These are phyloP conservation scores for Drosophila affinis DNA, from an alignment of 2,888 invertebrate genomes.

Conservation along the genomic window DNA sequence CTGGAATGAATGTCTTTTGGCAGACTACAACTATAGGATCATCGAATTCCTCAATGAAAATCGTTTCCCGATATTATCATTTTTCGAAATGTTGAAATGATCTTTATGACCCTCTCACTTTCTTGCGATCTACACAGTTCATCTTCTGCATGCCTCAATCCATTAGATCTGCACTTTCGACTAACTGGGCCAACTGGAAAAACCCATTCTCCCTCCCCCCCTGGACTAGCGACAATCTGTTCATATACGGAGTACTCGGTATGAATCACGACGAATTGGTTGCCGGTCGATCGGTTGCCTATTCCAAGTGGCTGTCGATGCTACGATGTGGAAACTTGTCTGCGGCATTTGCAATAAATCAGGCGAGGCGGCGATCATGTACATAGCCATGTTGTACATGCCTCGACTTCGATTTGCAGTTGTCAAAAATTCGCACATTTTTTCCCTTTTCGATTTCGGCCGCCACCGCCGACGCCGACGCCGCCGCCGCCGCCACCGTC, in stretches of 20 bases:
- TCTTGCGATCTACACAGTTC: too few relatives aligned
- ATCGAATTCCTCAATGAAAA: too few relatives aligned
- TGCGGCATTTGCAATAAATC: constrained; percentile 57
- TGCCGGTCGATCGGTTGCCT: background rate
- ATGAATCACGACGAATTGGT: constrained; percentile 35
- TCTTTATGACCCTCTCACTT: too few relatives aligned
- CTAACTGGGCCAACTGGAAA: too few relatives aligned
- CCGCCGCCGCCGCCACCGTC: constrained; percentile 9
- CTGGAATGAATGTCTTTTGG: too few relatives aligned
- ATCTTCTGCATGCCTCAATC: too few relatives aligned
- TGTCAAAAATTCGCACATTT: constrained; percentile 75
- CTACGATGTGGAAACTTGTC: constrained; percentile 46
- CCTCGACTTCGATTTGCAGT: constrained; percentile 55
- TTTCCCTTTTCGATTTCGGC: constrained; percentile 11
- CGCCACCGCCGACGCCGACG: background rate
- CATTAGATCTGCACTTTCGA: too few relatives aligned
- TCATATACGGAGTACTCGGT: background rate
- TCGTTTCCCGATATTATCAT: too few relatives aligned
- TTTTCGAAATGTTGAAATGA: too few relatives aligned
- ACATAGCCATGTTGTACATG: constrained; percentile 62
- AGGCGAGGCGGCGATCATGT: constrained; percentile 56
- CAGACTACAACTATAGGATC: too few relatives aligned
- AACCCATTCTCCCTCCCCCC: too few relatives aligned
- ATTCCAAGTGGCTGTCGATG: background rate
- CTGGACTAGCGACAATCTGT: constrained; percentile 8